phyloP scores from a whole-genome alignment of 1,140 invertebrate species.

The Meteorus sp. region DNA sequence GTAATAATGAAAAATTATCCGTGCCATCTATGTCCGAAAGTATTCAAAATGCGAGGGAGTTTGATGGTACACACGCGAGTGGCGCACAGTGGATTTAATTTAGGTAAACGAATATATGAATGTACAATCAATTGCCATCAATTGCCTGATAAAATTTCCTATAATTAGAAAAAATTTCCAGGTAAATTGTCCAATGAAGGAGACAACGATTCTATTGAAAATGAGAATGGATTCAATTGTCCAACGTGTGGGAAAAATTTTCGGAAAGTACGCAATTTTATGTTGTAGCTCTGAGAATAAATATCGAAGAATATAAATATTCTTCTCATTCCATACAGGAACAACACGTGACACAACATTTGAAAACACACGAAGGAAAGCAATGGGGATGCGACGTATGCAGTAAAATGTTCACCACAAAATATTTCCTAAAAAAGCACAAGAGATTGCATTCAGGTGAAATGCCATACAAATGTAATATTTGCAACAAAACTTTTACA shows the following conservation, averaged over 20 bases:
- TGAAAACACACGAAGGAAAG: slow-evolving; percentile 64
- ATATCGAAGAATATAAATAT: slow-evolving; percentile 11
- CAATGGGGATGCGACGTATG: slow-evolving; percentile 85
- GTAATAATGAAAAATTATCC: slow-evolving; percentile 62
- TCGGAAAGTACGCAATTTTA: slow-evolving; percentile 51
- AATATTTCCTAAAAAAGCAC: slow-evolving; percentile 89
- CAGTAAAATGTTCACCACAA: slow-evolving; percentile 82
- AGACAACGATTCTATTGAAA: slow-evolving; percentile 33
- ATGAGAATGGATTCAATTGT: slow-evolving; percentile 50
- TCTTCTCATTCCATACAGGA: slow-evolving; percentile 46
- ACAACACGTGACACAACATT: slow-evolving; percentile 60
- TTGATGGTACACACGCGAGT: slow-evolving; percentile 80
- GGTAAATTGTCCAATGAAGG: slow-evolving; percentile 43
- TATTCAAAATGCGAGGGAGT: slow-evolving; percentile 79
- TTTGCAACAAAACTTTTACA: slow-evolving; percentile 86
- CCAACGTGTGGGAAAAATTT: slow-evolving; percentile 60
- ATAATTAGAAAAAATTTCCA: slow-evolving; percentile 22
- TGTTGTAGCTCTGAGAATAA: neutral
- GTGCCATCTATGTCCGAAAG: slow-evolving; percentile 77
- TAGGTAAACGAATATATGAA: no score
- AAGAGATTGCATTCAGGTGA: slow-evolving; percentile 83
- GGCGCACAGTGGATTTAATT: slow-evolving; percentile 66
- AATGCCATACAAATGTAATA: slow-evolving; percentile 82
- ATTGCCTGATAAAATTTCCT: slow-evolving; percentile 5
- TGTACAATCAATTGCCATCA: neutral